A percentile compares a stretch with the other conserved stretches of the same genome.
Conservation (phyloP, 2,888 invertebrate species). For the Podabrus alpinus region DNA sequence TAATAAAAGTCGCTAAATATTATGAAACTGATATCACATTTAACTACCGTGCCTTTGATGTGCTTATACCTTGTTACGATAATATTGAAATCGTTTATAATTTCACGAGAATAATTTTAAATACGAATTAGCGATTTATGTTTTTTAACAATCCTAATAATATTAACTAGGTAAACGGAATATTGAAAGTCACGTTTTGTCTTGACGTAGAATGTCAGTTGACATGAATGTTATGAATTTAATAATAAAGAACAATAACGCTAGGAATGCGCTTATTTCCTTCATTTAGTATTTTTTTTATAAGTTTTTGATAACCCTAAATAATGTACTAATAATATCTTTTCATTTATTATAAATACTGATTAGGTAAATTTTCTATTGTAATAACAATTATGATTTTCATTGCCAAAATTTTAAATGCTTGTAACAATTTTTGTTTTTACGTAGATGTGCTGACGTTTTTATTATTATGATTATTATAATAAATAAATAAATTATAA, state of each 20-base stretch:
- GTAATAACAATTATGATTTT: not conserved
- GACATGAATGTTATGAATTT: constrained; percentile 16
- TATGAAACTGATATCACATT: not conserved
- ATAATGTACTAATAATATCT: no score
- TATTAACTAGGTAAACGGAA: not conserved
- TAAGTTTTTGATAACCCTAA: not conserved
- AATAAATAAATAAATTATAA: not conserved
- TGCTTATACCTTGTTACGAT: not conserved
- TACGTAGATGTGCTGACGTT: not conserved
- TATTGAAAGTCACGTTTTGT: constrained; percentile 14
- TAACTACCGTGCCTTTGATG: not conserved
- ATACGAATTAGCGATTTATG: not conserved
- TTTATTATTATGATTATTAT: not conserved
- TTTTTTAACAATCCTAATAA: not conserved
- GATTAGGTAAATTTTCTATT: not conserved
- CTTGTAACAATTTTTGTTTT: not conserved
- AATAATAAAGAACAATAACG: constrained; percentile 17
- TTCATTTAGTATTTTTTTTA: not conserved
- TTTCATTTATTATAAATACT: not conserved
- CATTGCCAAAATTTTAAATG: not conserved
- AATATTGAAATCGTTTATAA: not conserved
- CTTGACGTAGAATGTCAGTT: constrained; percentile 5
- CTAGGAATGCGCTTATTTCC: constrained; percentile 18
- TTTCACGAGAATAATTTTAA: not conserved
- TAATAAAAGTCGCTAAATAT: not conserved